These are phyloP conservation scores for Ibycter americanus DNA, from an alignment of 2,797 vertebrate genomes.

Conservation along the genomic window DNA sequence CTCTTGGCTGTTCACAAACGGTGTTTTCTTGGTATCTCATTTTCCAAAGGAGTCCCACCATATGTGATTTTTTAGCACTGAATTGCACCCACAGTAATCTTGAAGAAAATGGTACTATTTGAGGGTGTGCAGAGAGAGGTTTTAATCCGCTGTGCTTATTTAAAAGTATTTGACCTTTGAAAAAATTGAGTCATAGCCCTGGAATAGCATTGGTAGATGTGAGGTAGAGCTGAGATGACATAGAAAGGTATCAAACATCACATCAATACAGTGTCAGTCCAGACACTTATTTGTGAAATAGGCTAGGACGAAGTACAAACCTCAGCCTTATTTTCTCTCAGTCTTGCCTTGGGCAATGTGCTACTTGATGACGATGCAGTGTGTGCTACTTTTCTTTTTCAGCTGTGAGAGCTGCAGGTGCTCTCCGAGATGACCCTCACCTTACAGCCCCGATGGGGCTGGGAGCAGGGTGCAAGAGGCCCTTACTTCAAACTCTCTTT, in stretches of 20 bases:
- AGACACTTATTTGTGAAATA: not conserved
- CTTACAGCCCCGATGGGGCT: not conserved
- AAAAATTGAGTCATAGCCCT: not conserved
- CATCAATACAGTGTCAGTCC: not conserved
- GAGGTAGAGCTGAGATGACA: not conserved
- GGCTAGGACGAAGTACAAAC: no score
- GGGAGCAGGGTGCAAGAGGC: not conserved
- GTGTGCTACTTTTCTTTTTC: not conserved
- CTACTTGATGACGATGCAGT: no score
- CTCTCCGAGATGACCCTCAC: not conserved
- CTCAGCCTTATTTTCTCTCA: not conserved
- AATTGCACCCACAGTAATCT: not conserved
- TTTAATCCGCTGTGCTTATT: not conserved
- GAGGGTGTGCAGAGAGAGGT: not conserved
- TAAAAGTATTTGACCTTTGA: not conserved
- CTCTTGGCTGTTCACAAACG: not conserved
- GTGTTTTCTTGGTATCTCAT: not conserved
- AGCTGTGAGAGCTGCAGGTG: not conserved
- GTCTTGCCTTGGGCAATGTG: not conserved
- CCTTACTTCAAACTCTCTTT: not conserved
- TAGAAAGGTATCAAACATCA: not conserved
- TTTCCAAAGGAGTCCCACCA: not conserved
- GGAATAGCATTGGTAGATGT: not conserved
- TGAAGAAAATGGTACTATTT: not conserved
- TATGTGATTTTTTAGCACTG: not conserved